phyloP scores from a whole-genome alignment of 2,888 invertebrate species.

The Branchellion lobata region DNA sequence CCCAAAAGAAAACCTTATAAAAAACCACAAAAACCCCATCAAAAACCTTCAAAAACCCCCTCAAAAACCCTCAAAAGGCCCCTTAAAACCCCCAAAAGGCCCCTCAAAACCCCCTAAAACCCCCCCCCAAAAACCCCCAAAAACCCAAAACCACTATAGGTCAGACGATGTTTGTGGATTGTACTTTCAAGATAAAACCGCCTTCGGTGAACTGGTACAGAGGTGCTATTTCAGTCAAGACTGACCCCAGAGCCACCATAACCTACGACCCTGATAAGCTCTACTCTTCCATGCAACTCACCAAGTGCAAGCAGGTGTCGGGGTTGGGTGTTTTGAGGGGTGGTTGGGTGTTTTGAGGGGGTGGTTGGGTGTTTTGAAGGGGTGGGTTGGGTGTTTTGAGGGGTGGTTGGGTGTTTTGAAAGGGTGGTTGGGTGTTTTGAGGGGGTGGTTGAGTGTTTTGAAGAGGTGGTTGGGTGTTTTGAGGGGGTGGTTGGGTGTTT shows the following conservation, averaged over 20 bases:
- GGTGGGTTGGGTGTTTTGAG: too few relatives aligned
- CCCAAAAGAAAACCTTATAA: too few relatives aligned
- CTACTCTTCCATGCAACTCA: constrained; percentile 75
- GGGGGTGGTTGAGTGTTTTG: too few relatives aligned
- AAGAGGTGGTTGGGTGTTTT: too few relatives aligned
- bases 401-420: too few relatives aligned
- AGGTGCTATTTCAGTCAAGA: constrained; percentile 86
- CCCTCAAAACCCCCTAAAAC: background rate
- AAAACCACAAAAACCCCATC: background rate
- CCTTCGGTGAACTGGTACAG: constrained; percentile 86
- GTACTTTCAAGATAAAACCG: constrained; percentile 47
- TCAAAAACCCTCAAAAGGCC: too few relatives aligned
- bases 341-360: too few relatives aligned
- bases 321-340: background rate
- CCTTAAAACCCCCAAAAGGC: too few relatives aligned
- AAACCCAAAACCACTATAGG: constrained; percentile 44
- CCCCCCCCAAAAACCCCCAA: background rate
- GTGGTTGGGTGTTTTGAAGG: too few relatives aligned
- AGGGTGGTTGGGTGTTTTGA: too few relatives aligned
- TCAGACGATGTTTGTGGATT: constrained; percentile 59
- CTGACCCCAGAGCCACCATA: constrained; percentile 83
- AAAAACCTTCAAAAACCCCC: too few relatives aligned
- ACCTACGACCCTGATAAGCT: constrained; percentile 59
- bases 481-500: too few relatives aligned
- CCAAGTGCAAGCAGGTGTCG: constrained; percentile 79